These are phyloP conservation scores for Drosophila infuscata DNA, from an alignment of 2,888 invertebrate species.

Conservation along the genomic window DNA sequence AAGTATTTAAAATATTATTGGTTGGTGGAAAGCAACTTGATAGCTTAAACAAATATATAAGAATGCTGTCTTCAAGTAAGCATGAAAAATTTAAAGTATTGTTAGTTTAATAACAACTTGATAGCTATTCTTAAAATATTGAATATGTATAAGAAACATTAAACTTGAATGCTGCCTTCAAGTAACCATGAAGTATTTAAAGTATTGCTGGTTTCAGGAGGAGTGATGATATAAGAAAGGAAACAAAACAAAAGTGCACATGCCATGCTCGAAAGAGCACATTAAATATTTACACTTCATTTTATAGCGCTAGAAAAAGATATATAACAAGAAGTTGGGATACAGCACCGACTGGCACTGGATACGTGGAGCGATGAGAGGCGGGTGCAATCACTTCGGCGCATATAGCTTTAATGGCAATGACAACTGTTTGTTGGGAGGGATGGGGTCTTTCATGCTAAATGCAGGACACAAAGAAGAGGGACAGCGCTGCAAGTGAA, in stretches of 20 bases:
- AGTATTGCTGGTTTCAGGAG: conserved; percentile 1
- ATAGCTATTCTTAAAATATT: conserved; percentile 6
- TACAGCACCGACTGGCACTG: conserved; percentile 22
- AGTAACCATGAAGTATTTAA: conserved; percentile 36
- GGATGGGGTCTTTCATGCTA: conserved; percentile 36
- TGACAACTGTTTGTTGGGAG: conserved; percentile 68
- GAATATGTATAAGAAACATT: conserved; percentile 8
- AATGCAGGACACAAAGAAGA: conserved; percentile 45
- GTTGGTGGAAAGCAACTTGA: background rate
- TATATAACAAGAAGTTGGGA: conserved; percentile 32
- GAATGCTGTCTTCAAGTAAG: no score
- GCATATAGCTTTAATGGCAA: conserved; percentile 79
- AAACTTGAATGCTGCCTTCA: conserved; percentile 16
- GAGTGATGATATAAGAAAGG: conserved; percentile 1
- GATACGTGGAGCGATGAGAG: conserved; percentile 1
- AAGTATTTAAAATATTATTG: conserved; percentile 30
- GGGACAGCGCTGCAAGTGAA: conserved; percentile 65
- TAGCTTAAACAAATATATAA: background rate
- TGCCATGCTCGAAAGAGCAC: conserved; percentile 82
- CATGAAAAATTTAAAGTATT: no score
- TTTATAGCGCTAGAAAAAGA: conserved; percentile 74
- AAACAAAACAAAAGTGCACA: conserved; percentile 42
- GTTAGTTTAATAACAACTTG: no score
- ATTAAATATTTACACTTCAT: conserved; percentile 85
- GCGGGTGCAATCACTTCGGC: conserved; percentile 84